A percentile compares a stretch with the other conserved stretches of the same genome.
Conservation (phyloP, 2,888 invertebrate genomes). For the Yponomeuta malinellus region DNA sequence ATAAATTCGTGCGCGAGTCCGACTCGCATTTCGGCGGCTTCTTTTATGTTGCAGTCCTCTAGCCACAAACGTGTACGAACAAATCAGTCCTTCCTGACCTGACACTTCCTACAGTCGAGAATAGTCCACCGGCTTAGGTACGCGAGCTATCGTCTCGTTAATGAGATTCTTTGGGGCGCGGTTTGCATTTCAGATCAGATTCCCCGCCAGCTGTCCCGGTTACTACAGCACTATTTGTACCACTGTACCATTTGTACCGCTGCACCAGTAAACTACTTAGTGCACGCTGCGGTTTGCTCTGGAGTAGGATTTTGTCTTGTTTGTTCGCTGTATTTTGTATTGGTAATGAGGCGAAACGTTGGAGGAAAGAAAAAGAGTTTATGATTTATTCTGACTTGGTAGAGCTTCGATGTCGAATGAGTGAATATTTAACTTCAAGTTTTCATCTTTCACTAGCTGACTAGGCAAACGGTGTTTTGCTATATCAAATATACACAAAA, state of each 20-base stretch:
- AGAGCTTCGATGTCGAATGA: not conserved
- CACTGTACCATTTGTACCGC: conserved; percentile 22
- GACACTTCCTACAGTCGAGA: conserved; percentile 30
- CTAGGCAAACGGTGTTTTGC: no score
- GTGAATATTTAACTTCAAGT: no score
- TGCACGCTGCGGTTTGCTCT: not conserved
- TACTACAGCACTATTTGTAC: conserved; percentile 5
- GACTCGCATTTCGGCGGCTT: no score
- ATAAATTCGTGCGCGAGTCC: no score
- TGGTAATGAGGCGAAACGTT: not conserved
- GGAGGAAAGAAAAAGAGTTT: not conserved
- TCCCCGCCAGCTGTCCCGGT: conserved; percentile 27
- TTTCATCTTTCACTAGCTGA: no score
- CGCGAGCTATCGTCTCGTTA: conserved; percentile 57
- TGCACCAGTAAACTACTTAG: conserved; percentile 8
- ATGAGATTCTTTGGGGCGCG: conserved; percentile 74
- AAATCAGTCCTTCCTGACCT: not conserved
- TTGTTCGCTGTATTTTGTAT: not conserved
- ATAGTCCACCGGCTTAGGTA: conserved; percentile 41
- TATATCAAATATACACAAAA: no score
- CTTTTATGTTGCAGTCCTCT: no score
- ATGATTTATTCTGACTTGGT: not conserved
- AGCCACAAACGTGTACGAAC: no score
- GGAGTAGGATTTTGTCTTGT: not conserved
- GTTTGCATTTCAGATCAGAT: conserved; percentile 72